These are phyloP conservation scores for Cephus pulcher DNA, from an alignment of 2,888 invertebrate species.

Conservation along the genomic window DNA sequence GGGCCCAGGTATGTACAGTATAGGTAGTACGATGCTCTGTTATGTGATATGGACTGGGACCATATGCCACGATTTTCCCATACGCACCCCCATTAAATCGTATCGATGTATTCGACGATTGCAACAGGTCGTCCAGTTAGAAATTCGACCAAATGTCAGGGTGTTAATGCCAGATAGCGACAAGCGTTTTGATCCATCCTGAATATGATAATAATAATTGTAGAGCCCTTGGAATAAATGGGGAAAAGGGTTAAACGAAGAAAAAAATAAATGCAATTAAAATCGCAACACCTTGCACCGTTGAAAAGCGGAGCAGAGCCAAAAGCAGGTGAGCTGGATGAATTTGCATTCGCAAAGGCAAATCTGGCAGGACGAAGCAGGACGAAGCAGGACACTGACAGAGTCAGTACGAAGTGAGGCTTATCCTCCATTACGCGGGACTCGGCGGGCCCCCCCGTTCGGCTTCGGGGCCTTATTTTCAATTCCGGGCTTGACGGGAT, in stretches of 20 bases:
- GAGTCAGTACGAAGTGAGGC: slow-evolving; percentile 54
- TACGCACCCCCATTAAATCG: slow-evolving; percentile 24
- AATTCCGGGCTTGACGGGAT: slow-evolving; percentile 41
- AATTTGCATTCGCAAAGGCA: not conserved
- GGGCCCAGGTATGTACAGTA: not conserved
- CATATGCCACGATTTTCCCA: slow-evolving; percentile 59
- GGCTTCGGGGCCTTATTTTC: slow-evolving; percentile 46
- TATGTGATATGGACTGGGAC: slow-evolving; percentile 41
- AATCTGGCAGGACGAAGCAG: not conserved
- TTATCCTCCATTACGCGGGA: slow-evolving; percentile 63
- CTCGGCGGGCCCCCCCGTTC: slow-evolving; percentile 35
- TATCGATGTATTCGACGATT: slow-evolving; percentile 26
- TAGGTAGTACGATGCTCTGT: slow-evolving; percentile 25
- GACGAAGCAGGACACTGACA: slow-evolving; percentile 8
- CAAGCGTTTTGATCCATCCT: slow-evolving; percentile 31
- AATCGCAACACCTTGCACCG: not conserved
- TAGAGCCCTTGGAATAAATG: slow-evolving; percentile 8
- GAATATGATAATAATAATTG: slow-evolving; percentile 19
- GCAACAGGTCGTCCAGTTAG: slow-evolving; percentile 44
- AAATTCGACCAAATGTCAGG: not conserved
- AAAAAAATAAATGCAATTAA: slow-evolving; percentile 22
- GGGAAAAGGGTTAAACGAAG: slow-evolving; percentile 4
- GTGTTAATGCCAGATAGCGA: not conserved
- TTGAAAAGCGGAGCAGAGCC: not conserved
- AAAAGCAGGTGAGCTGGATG: not conserved